phyloP scores from a whole-genome alignment of 2,113 vertebrate genomes.

The Cacatua alba region DNA sequence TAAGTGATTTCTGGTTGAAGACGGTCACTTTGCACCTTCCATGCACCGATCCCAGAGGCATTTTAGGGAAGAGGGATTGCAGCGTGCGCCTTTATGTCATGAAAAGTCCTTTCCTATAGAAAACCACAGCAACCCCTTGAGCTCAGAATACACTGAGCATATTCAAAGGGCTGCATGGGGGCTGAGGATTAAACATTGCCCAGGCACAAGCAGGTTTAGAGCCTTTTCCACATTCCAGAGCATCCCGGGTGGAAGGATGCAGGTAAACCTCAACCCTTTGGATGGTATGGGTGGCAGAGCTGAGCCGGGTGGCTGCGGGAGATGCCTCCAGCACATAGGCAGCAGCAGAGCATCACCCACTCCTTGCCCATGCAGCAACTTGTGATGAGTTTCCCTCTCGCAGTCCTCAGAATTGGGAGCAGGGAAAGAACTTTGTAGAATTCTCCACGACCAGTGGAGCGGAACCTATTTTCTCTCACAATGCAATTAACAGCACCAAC shows the following conservation, averaged over 20 bases:
- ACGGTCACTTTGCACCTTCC: rapidly evolving
- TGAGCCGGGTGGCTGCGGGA: neutral
- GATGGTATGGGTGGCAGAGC: neutral
- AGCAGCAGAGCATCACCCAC: neutral
- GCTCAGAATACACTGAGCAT: rapidly evolving
- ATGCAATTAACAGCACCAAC: conserved; percentile 99
- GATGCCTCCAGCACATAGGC: rapidly evolving
- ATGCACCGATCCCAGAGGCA: rapidly evolving
- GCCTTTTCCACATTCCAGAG: neutral
- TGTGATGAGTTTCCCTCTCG: conserved; percentile 78
- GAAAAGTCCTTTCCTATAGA: neutral
- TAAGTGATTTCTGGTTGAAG: neutral
- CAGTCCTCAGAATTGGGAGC: conserved; percentile 83
- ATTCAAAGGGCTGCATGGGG: rapidly evolving
- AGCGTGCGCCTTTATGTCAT: rapidly evolving
- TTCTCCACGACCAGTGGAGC: conserved; percentile 90
- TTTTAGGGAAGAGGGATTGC: neutral
- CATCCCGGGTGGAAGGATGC: neutral
- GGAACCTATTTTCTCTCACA: conserved; percentile 98
- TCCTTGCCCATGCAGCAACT: conserved; percentile 52
- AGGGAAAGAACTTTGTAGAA: conserved; percentile 93
- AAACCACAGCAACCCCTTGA: neutral
- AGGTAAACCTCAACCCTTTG: neutral
- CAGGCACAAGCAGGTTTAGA: rapidly evolving
- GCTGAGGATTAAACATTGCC: neutral